Conservation (phyloP, 1,140 invertebrate genomes). For the Hylaeus anthracinus region DNA sequence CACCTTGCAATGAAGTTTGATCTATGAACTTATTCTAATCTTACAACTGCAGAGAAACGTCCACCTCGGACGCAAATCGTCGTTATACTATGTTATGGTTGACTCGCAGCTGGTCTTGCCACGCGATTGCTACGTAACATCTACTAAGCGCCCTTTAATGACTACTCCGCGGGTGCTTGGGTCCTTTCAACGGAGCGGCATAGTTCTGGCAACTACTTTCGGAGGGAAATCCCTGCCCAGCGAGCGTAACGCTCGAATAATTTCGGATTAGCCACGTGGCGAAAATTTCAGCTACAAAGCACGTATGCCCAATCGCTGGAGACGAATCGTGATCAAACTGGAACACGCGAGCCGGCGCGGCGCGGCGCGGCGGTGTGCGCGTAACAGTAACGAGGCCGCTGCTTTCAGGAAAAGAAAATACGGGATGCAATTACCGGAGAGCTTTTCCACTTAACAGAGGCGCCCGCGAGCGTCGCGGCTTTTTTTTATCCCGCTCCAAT, state of each 20-base stretch:
- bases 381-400: constrained; percentile 37
- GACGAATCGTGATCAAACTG: constrained; percentile 60
- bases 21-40: no score
- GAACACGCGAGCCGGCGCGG: constrained; percentile 5
- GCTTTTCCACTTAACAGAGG: constrained; percentile 38
- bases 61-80: no score
- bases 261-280: constrained; percentile 46
- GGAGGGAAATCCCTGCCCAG: constrained; percentile 17
- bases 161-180: constrained; percentile 15
- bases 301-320: constrained; percentile 39
- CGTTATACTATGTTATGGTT: neutral
- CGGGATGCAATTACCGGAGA: constrained; percentile 37
- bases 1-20: no score
- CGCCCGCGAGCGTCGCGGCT: neutral
- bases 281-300: constrained; percentile 52
- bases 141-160: constrained; percentile 52
- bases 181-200: constrained; percentile 19
- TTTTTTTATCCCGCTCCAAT: constrained; percentile 7
- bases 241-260: constrained; percentile 49
- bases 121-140: neutral
- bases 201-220: constrained; percentile 55
- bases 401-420: constrained; percentile 42
- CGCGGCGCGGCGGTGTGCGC: neutral
- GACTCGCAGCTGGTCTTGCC: neutral
- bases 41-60: no score